These are phyloP conservation scores for Nixonia krombeini DNA, from an alignment of 1,140 invertebrate species.

Conservation along the genomic window DNA sequence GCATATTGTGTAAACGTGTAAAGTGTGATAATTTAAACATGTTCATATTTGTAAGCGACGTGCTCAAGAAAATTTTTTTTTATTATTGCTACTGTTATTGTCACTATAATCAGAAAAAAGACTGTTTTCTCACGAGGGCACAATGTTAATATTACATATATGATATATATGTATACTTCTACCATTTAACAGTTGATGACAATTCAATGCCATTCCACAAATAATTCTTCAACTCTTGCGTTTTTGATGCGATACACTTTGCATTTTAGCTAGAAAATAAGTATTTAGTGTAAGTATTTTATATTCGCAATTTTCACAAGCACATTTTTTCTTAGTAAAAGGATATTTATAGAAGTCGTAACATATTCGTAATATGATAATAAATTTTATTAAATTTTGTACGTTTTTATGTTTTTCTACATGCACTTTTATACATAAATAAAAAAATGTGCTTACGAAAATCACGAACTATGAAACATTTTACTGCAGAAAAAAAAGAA, in stretches of 20 bases:
- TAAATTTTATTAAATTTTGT: too few species aligned
- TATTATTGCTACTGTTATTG: constrained; percentile 50
- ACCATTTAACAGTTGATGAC: constrained; percentile 11
- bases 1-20: constrained; percentile 60
- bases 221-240: too few species aligned
- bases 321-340: not conserved
- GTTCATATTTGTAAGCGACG: constrained; percentile 47
- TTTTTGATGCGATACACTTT: not conserved
- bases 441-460: not conserved
- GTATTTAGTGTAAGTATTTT: not conserved
- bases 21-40: constrained; percentile 64
- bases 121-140: constrained; percentile 28
- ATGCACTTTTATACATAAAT: too few species aligned
- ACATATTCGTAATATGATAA: too few species aligned
- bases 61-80: constrained; percentile 53
- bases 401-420: too few species aligned
- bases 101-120: constrained; percentile 40
- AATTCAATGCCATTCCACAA: constrained; percentile 30
- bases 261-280: not conserved
- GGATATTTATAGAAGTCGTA: too few species aligned
- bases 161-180: not conserved
- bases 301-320: not conserved
- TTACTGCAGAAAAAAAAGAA: not conserved
- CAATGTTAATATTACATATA: constrained; percentile 10
- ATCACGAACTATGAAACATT: not conserved